phyloP scores from a whole-genome alignment of 2,797 vertebrate species.

The Pygocentrus nattereri region DNA sequence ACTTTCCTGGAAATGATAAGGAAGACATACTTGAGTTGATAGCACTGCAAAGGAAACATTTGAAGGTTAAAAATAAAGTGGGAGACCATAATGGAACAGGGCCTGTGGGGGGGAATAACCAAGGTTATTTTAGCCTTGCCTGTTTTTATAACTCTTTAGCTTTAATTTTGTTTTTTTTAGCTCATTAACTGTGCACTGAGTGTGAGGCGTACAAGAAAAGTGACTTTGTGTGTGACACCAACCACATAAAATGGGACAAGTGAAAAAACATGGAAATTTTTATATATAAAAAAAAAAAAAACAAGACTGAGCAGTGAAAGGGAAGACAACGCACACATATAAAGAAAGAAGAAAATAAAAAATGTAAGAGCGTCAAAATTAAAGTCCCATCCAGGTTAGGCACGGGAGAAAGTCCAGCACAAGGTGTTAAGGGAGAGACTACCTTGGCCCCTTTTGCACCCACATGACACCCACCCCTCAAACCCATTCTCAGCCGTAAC shows the following conservation, averaged over 20 bases:
- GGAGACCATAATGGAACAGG: slow-evolving; percentile 17
- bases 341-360: slow-evolving; percentile 58
- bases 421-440: slow-evolving; percentile 43
- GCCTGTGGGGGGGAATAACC: slow-evolving; percentile 47
- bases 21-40: slow-evolving; percentile 28
- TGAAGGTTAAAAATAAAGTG: slow-evolving; percentile 48
- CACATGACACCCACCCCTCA: slow-evolving; percentile 17
- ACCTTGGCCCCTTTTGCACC: slow-evolving; percentile 39
- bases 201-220: slow-evolving; percentile 28
- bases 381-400: slow-evolving; percentile 61
- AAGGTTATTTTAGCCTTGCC: slow-evolving; percentile 41
- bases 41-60: slow-evolving; percentile 56
- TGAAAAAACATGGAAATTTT: slow-evolving; percentile 46
- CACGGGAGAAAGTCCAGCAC: slow-evolving; percentile 58
- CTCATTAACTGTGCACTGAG: slow-evolving; percentile 41
- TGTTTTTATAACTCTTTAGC: background rate
- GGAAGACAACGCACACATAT: slow-evolving; percentile 54
- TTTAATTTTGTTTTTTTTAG: slow-evolving; percentile 14
- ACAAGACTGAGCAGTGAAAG: slow-evolving; percentile 47
- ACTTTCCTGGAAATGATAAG: slow-evolving; percentile 50
- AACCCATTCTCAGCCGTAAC: slow-evolving; percentile 18
- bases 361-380: slow-evolving; percentile 45
- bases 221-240: slow-evolving; percentile 43
- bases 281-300: background rate
- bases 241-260: slow-evolving; percentile 52